These are phyloP conservation scores for Karalla daura DNA, from an alignment of 2,797 vertebrate species.

Conservation along the genomic window DNA sequence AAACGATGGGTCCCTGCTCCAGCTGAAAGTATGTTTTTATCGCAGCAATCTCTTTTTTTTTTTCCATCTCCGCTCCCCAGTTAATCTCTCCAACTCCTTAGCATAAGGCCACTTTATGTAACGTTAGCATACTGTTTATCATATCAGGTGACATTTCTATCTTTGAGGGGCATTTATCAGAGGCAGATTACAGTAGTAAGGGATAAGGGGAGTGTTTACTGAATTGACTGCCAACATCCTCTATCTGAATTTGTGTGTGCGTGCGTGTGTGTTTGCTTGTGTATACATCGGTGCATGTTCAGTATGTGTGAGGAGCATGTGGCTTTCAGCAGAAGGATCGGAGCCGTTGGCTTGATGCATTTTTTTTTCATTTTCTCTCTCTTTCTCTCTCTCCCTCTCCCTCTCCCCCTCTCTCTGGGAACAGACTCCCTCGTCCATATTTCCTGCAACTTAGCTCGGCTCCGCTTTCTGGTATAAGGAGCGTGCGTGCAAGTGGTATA, in stretches of 20 bases:
- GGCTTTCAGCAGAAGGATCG: constrained; percentile 58
- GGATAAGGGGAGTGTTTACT: constrained; percentile 84
- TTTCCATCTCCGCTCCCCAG: constrained; percentile 66
- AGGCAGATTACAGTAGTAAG: constrained; percentile 82
- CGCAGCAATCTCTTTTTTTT: constrained; percentile 62
- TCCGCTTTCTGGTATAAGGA: constrained; percentile 31
- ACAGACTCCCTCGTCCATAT: constrained; percentile 39
- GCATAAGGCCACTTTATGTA: constrained; percentile 82
- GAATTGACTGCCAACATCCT: constrained; percentile 84
- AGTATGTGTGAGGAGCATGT: constrained; percentile 54
- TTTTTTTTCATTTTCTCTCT: constrained; percentile 9
- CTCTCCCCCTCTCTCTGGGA: constrained; percentile 4
- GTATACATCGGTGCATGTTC: constrained; percentile 66
- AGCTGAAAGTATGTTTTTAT: constrained; percentile 59
- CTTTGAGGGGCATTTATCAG: constrained; percentile 86
- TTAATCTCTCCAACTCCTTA: constrained; percentile 79
- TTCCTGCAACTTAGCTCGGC: constrained; percentile 50
- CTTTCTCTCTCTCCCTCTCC: too few relatives aligned
- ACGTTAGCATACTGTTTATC: constrained; percentile 78
- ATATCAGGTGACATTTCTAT: constrained; percentile 87
- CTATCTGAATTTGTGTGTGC: constrained; percentile 67
- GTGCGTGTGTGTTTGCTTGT: constrained; percentile 68
- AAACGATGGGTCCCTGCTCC: constrained; percentile 25
- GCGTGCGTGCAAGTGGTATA: constrained; percentile 31
- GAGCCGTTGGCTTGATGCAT: constrained; percentile 57